Evolutionary conservation across 2,797 vertebrate genomes (phyloP).

Genomic region (Jordanella pulchra): DNA sequence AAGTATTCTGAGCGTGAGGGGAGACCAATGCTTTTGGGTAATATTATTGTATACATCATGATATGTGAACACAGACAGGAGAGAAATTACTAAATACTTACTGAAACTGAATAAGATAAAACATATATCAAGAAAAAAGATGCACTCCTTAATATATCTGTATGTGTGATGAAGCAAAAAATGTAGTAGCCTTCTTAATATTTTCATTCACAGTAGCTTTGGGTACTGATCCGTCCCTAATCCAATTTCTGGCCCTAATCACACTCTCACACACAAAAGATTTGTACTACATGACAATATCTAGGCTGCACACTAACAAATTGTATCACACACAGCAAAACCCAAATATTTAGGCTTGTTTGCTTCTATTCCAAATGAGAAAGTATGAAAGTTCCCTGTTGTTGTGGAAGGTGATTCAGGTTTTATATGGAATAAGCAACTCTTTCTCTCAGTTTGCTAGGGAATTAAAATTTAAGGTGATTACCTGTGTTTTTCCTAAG

Average conservation of each 20-base stretch:
- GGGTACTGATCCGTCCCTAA: slow-evolving; percentile 71
- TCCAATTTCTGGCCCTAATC: slow-evolving; percentile 71
- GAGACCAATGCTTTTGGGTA: neutral
- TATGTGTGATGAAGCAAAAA: neutral
- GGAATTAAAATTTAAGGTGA: too few species aligned
- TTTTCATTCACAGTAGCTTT: slow-evolving; percentile 57
- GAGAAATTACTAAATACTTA: neutral
- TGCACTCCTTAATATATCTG: neutral
- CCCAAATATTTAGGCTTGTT: slow-evolving; percentile 18
- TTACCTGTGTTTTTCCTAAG: too few species aligned
- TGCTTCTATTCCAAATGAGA: slow-evolving; percentile 43
- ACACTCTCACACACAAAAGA: slow-evolving; percentile 43
- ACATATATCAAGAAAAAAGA: neutral
- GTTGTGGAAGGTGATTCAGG: slow-evolving; percentile 35
- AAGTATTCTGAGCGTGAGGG: neutral
- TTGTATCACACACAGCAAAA: neutral
- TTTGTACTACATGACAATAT: slow-evolving; percentile 33
- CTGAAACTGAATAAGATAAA: neutral
- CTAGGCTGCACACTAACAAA: slow-evolving; percentile 13
- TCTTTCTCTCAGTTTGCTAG: too few species aligned
- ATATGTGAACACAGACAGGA: neutral
- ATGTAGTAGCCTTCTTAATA: slow-evolving; percentile 43
- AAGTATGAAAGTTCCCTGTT: slow-evolving; percentile 45
- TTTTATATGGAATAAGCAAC: slow-evolving; percentile 40
- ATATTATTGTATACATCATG: neutral